Conservation (phyloP, 2,797 vertebrate species). For the Presbytis comata region DNA sequence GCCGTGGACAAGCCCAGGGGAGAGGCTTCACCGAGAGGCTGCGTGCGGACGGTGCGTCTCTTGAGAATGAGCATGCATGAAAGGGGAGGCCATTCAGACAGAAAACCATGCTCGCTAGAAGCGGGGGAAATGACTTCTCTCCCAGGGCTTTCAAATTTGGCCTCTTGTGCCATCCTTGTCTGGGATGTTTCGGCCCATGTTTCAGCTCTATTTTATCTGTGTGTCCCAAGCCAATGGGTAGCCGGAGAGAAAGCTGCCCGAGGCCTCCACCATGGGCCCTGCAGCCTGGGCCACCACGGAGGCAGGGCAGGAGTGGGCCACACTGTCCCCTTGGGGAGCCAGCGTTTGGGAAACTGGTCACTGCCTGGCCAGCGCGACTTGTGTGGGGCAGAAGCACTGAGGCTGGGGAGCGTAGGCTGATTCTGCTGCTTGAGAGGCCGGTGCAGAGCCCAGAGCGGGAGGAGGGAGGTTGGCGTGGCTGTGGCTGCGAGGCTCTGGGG, state of each 20-base stretch:
- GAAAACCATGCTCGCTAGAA: accelerated
- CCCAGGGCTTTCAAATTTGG: not conserved
- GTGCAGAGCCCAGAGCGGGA: no score
- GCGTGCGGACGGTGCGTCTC: not conserved
- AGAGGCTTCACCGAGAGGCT: not conserved
- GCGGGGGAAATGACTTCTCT: not conserved
- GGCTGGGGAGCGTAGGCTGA: not conserved
- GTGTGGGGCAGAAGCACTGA: not conserved
- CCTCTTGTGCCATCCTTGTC: not conserved
- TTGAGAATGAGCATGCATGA: not conserved
- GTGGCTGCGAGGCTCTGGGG: not conserved
- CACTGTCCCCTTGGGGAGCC: not conserved
- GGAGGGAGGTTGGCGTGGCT: no score
- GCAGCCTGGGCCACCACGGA: not conserved
- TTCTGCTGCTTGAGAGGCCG: not conserved
- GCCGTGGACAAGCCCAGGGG: not conserved
- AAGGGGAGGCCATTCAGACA: not conserved
- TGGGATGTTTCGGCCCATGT: not conserved
- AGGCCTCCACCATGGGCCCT: not conserved
- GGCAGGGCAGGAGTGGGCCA: no score
- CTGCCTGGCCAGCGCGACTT: not conserved
- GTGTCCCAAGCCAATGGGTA: accelerated
- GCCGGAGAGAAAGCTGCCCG: not conserved
- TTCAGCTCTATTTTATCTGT: not conserved
- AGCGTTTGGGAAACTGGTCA: not conserved